Percentiles rank a stretch among this genome's conserved stretches.
Evolutionary conservation across 2,888 invertebrate species (phyloP).

Genomic region (Pollenia amentaria): DNA sequence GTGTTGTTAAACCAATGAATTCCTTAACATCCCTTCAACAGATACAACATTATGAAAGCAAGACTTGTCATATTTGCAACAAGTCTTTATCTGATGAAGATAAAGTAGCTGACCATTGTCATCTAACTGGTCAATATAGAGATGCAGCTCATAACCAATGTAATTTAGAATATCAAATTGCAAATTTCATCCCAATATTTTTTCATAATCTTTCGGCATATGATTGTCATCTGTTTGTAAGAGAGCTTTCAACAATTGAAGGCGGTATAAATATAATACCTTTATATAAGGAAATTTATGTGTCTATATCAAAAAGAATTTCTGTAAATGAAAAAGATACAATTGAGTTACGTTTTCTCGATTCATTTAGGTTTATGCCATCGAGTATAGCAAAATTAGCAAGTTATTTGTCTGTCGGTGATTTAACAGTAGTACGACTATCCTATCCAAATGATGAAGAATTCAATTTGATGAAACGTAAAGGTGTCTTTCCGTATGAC

Average conservation of each 20-base stretch:
- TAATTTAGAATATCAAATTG: constrained; percentile 25
- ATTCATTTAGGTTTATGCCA: constrained; percentile 28
- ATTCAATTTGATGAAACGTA: constrained; percentile 13
- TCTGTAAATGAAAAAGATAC: constrained; percentile 1
- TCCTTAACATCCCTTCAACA: constrained; percentile 8
- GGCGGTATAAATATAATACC: constrained; percentile 12
- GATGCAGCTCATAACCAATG: constrained; percentile 14
- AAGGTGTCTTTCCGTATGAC: constrained; percentile 6
- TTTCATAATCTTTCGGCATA: constrained; percentile 25
- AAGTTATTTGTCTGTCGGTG: background rate
- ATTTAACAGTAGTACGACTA: background rate
- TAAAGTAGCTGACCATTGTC: constrained; percentile 15
- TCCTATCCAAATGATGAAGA: background rate
- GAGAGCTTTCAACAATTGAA: constrained; percentile 12
- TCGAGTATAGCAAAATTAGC: constrained; percentile 17
- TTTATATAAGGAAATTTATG: too few species aligned
- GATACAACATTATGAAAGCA: constrained; percentile 10
- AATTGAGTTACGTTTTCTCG: constrained; percentile 41
- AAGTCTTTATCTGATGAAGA: background rate
- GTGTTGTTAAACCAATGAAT: background rate
- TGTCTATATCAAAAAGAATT: constrained; percentile 20
- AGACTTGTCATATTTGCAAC: background rate
- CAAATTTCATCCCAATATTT: constrained; percentile 26
- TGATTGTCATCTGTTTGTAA: constrained; percentile 39
- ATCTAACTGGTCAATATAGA: constrained; percentile 24